These are phyloP conservation scores for Caenorhabditis plicata DNA, from an alignment of 2,888 invertebrate species.

Conservation along the genomic window DNA sequence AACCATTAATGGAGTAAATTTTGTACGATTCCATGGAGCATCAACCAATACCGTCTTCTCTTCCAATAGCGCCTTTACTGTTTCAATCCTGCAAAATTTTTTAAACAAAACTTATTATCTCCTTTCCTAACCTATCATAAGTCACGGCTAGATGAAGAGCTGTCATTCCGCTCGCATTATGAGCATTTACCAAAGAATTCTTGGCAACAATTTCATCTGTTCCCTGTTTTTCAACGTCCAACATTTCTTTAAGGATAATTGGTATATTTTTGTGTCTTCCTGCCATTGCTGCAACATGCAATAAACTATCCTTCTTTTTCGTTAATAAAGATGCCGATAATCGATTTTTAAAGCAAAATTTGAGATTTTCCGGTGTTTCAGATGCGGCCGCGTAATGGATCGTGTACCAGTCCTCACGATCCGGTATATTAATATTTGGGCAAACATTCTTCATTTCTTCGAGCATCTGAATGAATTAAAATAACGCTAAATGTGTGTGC, in stretches of 20 bases:
- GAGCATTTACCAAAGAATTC: constrained; percentile 41
- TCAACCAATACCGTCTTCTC: constrained; percentile 24
- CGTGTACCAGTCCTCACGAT: constrained; percentile 67
- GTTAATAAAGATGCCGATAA: constrained; percentile 26
- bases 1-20: constrained; percentile 37
- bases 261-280: constrained; percentile 39
- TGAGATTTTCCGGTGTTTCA: constrained; percentile 68
- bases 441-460: constrained; percentile 66
- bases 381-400: constrained; percentile 71
- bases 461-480: constrained; percentile 21
- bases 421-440: constrained; percentile 68
- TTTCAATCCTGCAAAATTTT: no score
- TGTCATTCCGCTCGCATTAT: constrained; percentile 58
- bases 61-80: constrained; percentile 21
- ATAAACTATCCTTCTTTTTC: constrained; percentile 46
- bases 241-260: constrained; percentile 36
- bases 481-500: neutral
- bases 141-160: constrained; percentile 68
- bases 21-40: constrained; percentile 28
- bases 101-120: no score
- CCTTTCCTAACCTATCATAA: no score
- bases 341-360: constrained; percentile 57
- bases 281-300: constrained; percentile 51
- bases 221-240: constrained; percentile 36
- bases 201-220: constrained; percentile 11